Percentiles rank a stretch among this genome's conserved stretches.
Evolutionary conservation across 1,140 invertebrate genomes (phyloP).

Genomic region (Camponotus vicinus): DNA sequence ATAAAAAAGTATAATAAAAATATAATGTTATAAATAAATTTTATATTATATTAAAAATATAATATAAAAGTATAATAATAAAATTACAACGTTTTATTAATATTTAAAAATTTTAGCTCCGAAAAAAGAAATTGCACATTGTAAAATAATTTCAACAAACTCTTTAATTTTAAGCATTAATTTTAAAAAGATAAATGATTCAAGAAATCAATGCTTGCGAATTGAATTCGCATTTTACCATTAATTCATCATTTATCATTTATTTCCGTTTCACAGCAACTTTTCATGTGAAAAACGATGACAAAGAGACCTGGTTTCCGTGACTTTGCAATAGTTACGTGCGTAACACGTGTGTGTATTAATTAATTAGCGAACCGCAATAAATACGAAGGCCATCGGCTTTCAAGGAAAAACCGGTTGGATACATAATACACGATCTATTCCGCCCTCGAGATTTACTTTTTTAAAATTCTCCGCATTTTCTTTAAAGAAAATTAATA

Average conservation of each 20-base stretch:
- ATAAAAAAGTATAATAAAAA: background rate
- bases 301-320: constrained; percentile 13
- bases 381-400: constrained; percentile 21
- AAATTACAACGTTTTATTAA: background rate
- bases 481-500: background rate
- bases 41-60: background rate
- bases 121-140: background rate
- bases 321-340: constrained; percentile 25
- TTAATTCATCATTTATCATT: background rate
- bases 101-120: too few relatives aligned
- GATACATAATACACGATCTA: background rate
- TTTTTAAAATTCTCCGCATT: background rate
- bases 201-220: background rate
- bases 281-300: background rate
- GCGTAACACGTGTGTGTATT: background rate
- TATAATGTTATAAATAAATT: background rate
- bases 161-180: background rate
- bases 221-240: background rate
- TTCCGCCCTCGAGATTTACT: background rate
- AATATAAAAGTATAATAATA: background rate
- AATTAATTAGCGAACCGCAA: constrained; percentile 29
- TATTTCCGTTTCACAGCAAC: background rate
- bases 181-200: background rate
- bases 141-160: constrained; percentile 1
- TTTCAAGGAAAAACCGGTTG: constrained; percentile 34